Evolutionary conservation across 2,888 invertebrate genomes (phyloP).

Genomic region (Cetonia aurata): DNA sequence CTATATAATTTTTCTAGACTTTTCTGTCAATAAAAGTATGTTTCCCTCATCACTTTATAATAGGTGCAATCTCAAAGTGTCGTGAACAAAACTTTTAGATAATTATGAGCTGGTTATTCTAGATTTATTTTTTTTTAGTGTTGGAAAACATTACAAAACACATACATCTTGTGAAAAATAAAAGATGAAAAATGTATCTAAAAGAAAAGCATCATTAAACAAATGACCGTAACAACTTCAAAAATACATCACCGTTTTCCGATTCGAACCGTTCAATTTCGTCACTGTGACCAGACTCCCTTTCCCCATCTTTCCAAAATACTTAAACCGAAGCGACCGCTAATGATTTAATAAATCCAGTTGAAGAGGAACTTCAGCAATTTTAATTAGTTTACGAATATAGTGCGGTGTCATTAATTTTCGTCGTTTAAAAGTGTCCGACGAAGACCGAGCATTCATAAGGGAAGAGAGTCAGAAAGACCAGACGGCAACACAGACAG

Average conservation of each 20-base stretch:
- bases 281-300: background rate
- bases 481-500: background rate
- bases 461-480: conserved; percentile 5
- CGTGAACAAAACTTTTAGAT: no score
- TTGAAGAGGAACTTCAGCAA: conserved; percentile 47
- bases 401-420: conserved; percentile 53
- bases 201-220: conserved; percentile 13
- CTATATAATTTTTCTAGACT: no score
- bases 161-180: no score
- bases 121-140: no score
- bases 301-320: conserved; percentile 18
- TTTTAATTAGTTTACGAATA: conserved; percentile 54
- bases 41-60: no score
- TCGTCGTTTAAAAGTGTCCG: conserved; percentile 48
- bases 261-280: conserved; percentile 17
- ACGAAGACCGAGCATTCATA: conserved; percentile 13
- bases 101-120: no score
- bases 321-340: conserved; percentile 27
- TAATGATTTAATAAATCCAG: conserved; percentile 35
- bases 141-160: no score
- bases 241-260: conserved; percentile 23
- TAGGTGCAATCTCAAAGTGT: no score
- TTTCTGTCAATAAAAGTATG: no score
- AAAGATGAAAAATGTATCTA: no score
- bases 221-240: conserved; percentile 11